These are phyloP conservation scores for Clupea harengus DNA, from an alignment of 2,113 vertebrate species.

Conservation along the genomic window DNA sequence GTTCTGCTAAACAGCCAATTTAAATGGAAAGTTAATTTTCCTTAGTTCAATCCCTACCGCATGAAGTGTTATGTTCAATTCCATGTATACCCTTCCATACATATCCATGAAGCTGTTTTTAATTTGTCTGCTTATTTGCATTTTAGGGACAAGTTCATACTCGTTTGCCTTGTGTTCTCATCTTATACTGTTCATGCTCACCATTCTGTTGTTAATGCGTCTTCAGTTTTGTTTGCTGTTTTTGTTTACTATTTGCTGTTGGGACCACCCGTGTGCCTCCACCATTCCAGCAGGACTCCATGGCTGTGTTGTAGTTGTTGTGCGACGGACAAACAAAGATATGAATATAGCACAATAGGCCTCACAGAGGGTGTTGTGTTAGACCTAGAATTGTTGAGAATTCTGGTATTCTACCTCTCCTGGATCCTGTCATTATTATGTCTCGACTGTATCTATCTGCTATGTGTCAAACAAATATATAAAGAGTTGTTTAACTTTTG, in stretches of 20 bases:
- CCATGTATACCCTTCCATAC: neutral
- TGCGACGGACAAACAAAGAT: neutral
- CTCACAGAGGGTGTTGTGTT: neutral
- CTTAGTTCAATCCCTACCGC: neutral
- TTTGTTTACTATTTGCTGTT: neutral
- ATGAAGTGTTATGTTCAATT: neutral
- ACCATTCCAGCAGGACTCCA: neutral
- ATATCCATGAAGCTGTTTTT: neutral
- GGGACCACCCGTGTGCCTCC: constrained; percentile 8
- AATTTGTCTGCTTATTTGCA: neutral
- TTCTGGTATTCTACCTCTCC: constrained; percentile 12
- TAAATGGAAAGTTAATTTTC: neutral
- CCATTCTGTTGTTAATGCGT: neutral
- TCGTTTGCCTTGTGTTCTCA: constrained; percentile 14
- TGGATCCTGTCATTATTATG: neutral
- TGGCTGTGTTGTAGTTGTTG: neutral
- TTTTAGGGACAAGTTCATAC: neutral
- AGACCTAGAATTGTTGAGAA: constrained; percentile 3
- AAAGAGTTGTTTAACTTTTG: constrained; percentile 28
- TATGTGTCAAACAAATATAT: neutral
- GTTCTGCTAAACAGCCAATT: constrained; percentile 1
- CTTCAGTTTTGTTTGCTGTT: neutral
- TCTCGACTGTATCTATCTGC: neutral
- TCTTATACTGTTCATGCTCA: neutral
- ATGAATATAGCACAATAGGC: neutral